Percentiles rank a stretch among this genome's conserved stretches.
These are phyloP conservation scores for Lasioglossum calceatum DNA, from an alignment of 2,888 invertebrate genomes.

Conservation along the genomic window DNA sequence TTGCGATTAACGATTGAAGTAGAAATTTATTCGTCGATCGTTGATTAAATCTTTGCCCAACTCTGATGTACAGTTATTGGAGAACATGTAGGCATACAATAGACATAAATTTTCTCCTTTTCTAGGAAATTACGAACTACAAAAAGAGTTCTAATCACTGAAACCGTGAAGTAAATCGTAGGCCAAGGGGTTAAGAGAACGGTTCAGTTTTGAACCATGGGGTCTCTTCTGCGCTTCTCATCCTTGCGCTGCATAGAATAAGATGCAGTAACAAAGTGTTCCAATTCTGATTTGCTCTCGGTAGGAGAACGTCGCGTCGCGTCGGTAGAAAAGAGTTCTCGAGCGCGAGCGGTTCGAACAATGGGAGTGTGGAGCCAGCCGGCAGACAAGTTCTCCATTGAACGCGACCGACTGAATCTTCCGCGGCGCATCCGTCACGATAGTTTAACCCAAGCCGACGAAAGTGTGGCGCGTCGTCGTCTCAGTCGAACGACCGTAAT, in stretches of 20 bases:
- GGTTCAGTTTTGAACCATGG: too few species aligned
- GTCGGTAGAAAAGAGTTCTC: not conserved
- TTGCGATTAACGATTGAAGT: too few species aligned
- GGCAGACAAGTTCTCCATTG: constrained; percentile 39
- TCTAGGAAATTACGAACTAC: too few species aligned
- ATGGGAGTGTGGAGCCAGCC: constrained; percentile 9
- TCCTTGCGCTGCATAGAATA: too few species aligned
- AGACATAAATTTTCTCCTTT: too few species aligned
- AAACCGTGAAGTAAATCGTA: too few species aligned
- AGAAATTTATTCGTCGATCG: too few species aligned
- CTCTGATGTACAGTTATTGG: too few species aligned
- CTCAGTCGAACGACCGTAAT: constrained; percentile 28
- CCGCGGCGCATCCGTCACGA: constrained; percentile 42
- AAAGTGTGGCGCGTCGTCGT: constrained; percentile 42
- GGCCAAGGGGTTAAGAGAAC: not conserved
- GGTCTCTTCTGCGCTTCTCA: too few species aligned
- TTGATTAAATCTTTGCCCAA: too few species aligned
- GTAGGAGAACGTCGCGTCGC: not conserved
- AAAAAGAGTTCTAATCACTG: too few species aligned
- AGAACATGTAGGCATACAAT: too few species aligned
- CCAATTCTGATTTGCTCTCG: not conserved
- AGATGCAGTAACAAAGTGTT: not conserved
- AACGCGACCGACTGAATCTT: constrained; percentile 36
- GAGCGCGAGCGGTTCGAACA: constrained; percentile 13
- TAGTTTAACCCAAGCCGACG: constrained; percentile 42